Evolutionary conservation across 1,140 invertebrate species (phyloP), one percentile per base, ranked within the genome.

Genomic region (Drosophila repletoides): DNA sequence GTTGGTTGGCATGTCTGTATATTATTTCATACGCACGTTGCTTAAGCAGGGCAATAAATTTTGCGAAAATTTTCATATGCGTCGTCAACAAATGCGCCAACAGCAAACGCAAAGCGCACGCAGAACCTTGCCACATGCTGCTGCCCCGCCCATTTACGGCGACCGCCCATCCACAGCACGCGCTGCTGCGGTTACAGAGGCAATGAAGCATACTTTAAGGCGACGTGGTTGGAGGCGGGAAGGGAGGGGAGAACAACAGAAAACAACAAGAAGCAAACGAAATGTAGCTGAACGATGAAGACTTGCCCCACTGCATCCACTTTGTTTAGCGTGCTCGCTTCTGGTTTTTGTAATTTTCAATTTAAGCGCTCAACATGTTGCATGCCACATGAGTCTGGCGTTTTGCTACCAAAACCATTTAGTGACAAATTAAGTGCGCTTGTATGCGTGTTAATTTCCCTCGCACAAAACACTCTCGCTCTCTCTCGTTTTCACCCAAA

Each of bases 11-110:
- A 45, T 65, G 56, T 69, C 46, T 84, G 74, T 79, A 72, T 83
- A 83, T 83, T 79, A 86, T 84, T 84, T 84, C 75, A 84, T 86
- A 75, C 80, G 79, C 74, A 86, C 80, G 74, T 68, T 86, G 60
- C 79, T 84, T 84, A 84, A 84, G 79, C 79, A 75, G 48, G 71
- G 79, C 79, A 79, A 84, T 84, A 84, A 84, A 84, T 84, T 84
- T 59, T 74, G 70, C 38, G 65, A 46, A 75, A 72, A 84, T 84
- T 84, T 84, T 84, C 79, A 84, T 84, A 84, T 86, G 80, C 80
- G 74, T 58, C 56, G 70, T 64, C 69, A 79, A 63, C 66, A 45
- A 53, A 63, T 52, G 58, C 58, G 61, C 38, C 58, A 68, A 68
- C 55, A 59, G 38, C n/a, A 33, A 33, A 51, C 43, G 41, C 48